Conservation (phyloP, 2,888 invertebrate genomes). For the Disparrhopalites patrizii region DNA sequence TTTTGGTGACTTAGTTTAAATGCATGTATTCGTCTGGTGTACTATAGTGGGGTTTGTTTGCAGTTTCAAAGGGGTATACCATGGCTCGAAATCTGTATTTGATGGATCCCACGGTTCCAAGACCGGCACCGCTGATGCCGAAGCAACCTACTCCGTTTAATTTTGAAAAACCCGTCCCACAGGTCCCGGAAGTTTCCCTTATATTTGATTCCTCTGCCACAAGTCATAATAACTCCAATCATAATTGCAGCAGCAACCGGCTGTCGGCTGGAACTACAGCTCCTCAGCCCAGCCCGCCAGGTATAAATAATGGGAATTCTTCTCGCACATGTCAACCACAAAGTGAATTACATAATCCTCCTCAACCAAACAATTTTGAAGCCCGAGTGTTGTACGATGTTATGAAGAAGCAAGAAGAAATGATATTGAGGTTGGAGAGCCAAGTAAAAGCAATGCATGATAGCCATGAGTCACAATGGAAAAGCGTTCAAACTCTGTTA, state of each 20-base stretch:
- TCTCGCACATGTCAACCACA: neutral
- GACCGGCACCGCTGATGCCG: conserved; percentile 17
- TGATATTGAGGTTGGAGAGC: neutral
- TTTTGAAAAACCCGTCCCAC: conserved; percentile 17
- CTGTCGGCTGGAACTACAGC: neutral
- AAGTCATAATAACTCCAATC: neutral
- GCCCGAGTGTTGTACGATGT: conserved; percentile 18
- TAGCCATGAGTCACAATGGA: neutral
- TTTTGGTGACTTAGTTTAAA: too few relatives aligned
- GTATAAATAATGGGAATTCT: neutral
- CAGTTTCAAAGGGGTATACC: neutral
- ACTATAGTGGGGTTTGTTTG: neutral
- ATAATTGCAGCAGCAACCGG: neutral
- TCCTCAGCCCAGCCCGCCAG: neutral
- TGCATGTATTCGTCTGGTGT: too few relatives aligned
- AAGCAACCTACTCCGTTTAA: conserved; percentile 14
- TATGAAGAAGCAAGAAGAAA: conserved; percentile 22
- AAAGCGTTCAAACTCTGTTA: neutral
- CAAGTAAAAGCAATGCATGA: neutral
- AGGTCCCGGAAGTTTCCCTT: conserved; percentile 22
- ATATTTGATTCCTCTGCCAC: conserved; percentile 20
- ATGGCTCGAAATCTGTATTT: too few relatives aligned
- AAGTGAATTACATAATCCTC: neutral
- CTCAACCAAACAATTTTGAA: conserved; percentile 3
- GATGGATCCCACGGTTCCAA: conserved; percentile 20